Conservation (phyloP, 1,140 invertebrate species). For the Hormaphis cornu region DNA sequence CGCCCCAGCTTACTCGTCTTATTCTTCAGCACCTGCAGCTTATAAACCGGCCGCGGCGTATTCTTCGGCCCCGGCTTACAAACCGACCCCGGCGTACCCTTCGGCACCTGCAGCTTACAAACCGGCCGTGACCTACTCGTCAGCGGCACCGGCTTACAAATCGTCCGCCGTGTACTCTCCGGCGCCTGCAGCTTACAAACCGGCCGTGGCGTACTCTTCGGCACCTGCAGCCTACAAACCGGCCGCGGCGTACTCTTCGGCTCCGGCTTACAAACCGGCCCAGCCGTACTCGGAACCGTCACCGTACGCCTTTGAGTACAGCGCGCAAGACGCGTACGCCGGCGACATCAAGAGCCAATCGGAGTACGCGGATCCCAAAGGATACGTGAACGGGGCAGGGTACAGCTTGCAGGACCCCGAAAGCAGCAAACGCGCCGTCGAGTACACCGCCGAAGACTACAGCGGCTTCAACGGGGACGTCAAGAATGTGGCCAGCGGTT, state of each 20-base stretch:
- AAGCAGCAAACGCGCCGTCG: slow-evolving; percentile 50
- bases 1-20: slow-evolving; percentile 34
- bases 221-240: slow-evolving; percentile 8
- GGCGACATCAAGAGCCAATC: slow-evolving; percentile 41
- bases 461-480: slow-evolving; percentile 48
- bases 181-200: slow-evolving; percentile 2
- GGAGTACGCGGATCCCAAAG: slow-evolving; percentile 48
- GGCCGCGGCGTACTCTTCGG: too few species aligned
- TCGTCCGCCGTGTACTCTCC: neutral
- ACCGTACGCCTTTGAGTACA: slow-evolving; percentile 38
- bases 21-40: neutral
- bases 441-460: slow-evolving; percentile 53
- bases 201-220: slow-evolving; percentile 33
- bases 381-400: slow-evolving; percentile 43
- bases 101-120: slow-evolving; percentile 9
- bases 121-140: slow-evolving; percentile 32
- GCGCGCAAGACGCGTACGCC: slow-evolving; percentile 39
- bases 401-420: slow-evolving; percentile 45
- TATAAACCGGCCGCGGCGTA: neutral
- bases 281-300: slow-evolving; percentile 37
- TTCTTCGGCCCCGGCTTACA: too few species aligned
- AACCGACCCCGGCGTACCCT: too few species aligned
- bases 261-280: too few species aligned
- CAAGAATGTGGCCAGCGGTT: slow-evolving; percentile 29
- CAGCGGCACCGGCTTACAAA: slow-evolving; percentile 5